Percentiles rank a stretch among this genome's conserved stretches.
Evolutionary conservation across 2,888 invertebrate species (phyloP).

Genomic region (Acanthosoma haemorrhoidale): DNA sequence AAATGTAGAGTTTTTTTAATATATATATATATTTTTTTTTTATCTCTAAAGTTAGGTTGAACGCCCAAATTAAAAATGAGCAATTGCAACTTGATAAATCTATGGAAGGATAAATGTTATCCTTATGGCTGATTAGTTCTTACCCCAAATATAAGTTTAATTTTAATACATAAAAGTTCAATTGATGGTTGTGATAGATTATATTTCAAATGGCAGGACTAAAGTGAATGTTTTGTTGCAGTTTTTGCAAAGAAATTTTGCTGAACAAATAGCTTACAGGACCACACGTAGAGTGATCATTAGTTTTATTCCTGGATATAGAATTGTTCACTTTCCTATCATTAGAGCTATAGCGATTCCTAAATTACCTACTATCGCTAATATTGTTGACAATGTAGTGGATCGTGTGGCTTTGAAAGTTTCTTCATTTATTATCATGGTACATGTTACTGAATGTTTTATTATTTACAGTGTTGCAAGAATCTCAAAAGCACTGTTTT

Average conservation of each 20-base stretch:
- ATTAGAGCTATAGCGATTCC: slow-evolving; percentile 8
- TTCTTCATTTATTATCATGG: slow-evolving; percentile 7
- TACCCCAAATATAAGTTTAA: too few relatives aligned
- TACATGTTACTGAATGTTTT: background rate
- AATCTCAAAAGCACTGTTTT: background rate
- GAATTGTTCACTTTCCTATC: slow-evolving; percentile 24
- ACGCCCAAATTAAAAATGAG: too few relatives aligned
- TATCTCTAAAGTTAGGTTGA: too few relatives aligned
- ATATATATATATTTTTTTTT: too few relatives aligned
- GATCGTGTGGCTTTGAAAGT: slow-evolving; percentile 24
- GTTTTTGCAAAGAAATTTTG: background rate
- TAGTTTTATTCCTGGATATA: slow-evolving; percentile 23
- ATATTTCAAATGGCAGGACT: too few relatives aligned
- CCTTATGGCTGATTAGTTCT: too few relatives aligned
- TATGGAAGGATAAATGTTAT: too few relatives aligned
- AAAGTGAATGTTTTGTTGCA: too few relatives aligned
- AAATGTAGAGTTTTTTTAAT: too few relatives aligned
- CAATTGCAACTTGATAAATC: too few relatives aligned
- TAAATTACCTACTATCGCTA: slow-evolving; percentile 18
- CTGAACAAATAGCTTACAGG: slow-evolving; percentile 9
- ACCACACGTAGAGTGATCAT: slow-evolving; percentile 22
- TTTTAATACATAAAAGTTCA: too few relatives aligned
- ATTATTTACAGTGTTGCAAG: background rate
- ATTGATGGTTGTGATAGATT: too few relatives aligned
- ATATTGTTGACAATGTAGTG: slow-evolving; percentile 1